phyloP scores from a whole-genome alignment of 2,888 invertebrate species.

The Eucriotettix oculatus region DNA sequence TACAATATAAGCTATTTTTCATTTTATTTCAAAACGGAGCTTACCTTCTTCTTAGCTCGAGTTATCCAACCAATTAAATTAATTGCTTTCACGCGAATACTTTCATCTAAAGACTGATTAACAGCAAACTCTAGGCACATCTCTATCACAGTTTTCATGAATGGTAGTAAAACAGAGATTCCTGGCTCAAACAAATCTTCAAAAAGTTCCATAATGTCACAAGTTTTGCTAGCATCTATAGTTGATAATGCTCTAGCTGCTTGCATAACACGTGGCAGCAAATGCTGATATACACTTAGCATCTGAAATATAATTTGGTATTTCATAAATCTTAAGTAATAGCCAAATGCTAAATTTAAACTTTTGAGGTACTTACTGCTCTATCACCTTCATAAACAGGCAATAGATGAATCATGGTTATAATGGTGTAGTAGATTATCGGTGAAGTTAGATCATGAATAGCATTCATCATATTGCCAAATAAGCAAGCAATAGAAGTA shows the following conservation, averaged over 20 bases:
- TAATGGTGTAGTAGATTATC: slow-evolving; percentile 39
- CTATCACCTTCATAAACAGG: slow-evolving; percentile 46
- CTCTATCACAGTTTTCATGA: slow-evolving; percentile 43
- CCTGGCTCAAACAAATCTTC: slow-evolving; percentile 41
- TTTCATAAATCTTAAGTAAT: background rate
- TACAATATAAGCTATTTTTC: too few species aligned
- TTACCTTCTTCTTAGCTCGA: slow-evolving; percentile 50
- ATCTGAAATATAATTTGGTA: slow-evolving; percentile 22
- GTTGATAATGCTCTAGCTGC: slow-evolving; percentile 39
- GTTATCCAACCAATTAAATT: slow-evolving; percentile 42
- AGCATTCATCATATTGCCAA: slow-evolving; percentile 31
- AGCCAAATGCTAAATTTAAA: background rate
- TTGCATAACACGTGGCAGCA: slow-evolving; percentile 45
- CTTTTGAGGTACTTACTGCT: slow-evolving; percentile 26
- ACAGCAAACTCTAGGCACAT: slow-evolving; percentile 47
- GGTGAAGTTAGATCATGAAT: slow-evolving; percentile 28
- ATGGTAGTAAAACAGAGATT: slow-evolving; percentile 43
- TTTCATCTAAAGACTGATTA: slow-evolving; percentile 36
- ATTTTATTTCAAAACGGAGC: too few species aligned
- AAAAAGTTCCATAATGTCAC: slow-evolving; percentile 43
- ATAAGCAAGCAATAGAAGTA: slow-evolving; percentile 35
- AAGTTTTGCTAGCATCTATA: slow-evolving; percentile 38
- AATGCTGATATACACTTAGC: slow-evolving; percentile 36
- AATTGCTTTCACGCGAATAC: slow-evolving; percentile 49
- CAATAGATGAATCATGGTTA: slow-evolving; percentile 47